Percentiles rank a stretch among this genome's conserved stretches.
These are phyloP conservation scores for Bos indicus DNA, from an alignment of 2,113 vertebrate genomes.

Conservation along the genomic window DNA sequence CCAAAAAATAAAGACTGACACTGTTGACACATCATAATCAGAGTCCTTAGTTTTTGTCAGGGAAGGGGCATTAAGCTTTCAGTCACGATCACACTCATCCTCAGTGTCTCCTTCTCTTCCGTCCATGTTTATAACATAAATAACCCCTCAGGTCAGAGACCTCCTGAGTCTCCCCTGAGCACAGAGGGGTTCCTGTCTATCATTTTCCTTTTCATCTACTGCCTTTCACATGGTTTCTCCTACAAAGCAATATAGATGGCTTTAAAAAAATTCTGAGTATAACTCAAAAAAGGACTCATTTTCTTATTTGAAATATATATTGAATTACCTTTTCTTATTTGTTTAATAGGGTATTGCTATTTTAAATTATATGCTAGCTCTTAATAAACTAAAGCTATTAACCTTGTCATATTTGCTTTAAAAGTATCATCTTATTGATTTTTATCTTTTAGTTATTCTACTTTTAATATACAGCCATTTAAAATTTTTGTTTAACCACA, in stretches of 20 bases:
- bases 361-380: not conserved
- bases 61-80: not conserved
- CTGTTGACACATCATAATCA: not conserved
- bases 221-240: not conserved
- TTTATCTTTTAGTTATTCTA: not conserved
- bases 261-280: too few relatives aligned
- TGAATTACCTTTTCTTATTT: not conserved
- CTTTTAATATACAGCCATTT: not conserved
- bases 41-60: not conserved
- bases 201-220: not conserved
- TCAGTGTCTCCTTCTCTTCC: not conserved
- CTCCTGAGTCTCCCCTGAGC: not conserved
- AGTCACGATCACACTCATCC: not conserved
- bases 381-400: not conserved
- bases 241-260: not conserved
- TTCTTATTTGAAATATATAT: not conserved
- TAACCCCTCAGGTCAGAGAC: not conserved
- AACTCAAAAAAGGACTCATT: not conserved
- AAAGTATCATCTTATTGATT: not conserved
- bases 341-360: not conserved
- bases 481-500: not conserved
- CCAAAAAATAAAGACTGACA: too few relatives aligned
- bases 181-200: accelerated
- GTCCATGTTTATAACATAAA: not conserved
- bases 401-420: not conserved